phyloP scores from a whole-genome alignment of 2,888 invertebrate species.

The Pyrochroa serraticornis region DNA sequence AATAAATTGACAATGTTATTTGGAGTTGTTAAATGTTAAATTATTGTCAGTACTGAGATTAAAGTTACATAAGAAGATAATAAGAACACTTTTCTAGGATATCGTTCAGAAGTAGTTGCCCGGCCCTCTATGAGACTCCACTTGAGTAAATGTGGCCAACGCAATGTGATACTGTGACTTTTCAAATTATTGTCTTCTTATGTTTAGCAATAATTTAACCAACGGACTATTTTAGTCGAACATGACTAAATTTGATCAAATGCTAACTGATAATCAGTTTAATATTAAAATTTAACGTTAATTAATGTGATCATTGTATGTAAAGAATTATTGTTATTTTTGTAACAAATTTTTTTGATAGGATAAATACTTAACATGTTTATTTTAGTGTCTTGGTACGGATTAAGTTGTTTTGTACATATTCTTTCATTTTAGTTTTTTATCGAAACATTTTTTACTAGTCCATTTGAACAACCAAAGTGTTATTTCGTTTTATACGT shows the following conservation, averaged over 20 bases:
- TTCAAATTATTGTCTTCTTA: conserved; percentile 22
- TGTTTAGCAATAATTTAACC: conserved; percentile 30
- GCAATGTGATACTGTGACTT: conserved; percentile 3
- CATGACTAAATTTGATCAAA: conserved; percentile 16
- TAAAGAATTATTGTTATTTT: conserved; percentile 37
- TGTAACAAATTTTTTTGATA: conserved; percentile 31
- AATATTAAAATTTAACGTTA: conserved; percentile 30
- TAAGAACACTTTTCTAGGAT: neutral
- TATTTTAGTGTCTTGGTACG: conserved; percentile 15
- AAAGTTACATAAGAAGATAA: conserved; percentile 27
- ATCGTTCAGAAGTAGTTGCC: neutral
- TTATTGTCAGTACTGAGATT: conserved; percentile 32
- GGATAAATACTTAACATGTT: conserved; percentile 21
- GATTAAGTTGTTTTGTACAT: conserved; percentile 27
- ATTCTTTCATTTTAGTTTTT: conserved; percentile 29
- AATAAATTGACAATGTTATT: conserved; percentile 22
- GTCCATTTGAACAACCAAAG: conserved; percentile 59
- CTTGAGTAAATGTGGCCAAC: neutral
- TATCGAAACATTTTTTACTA: conserved; percentile 46
- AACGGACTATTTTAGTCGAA: conserved; percentile 13
- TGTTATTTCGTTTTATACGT: conserved; percentile 40
- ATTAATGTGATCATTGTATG: conserved; percentile 46
- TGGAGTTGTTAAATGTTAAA: conserved; percentile 29
- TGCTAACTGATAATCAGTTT: conserved; percentile 52
- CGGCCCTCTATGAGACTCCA: neutral